Evolutionary conservation across 2,888 invertebrate species (phyloP).

Genomic region (Podotricha telesiphe): DNA sequence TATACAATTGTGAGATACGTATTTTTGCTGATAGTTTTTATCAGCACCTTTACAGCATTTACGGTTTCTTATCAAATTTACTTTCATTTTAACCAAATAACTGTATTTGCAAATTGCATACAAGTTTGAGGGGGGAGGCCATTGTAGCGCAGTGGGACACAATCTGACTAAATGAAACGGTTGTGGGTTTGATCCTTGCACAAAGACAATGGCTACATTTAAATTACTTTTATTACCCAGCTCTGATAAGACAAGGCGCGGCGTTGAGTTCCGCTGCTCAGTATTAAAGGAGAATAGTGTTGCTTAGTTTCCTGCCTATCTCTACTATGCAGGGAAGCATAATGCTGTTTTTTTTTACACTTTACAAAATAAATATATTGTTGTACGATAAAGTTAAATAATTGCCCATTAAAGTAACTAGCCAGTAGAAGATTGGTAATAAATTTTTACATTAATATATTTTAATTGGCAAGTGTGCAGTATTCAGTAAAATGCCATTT

Average conservation of each 20-base stretch:
- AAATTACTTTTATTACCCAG: neutral
- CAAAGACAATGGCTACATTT: neutral
- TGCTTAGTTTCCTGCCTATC: too few species aligned
- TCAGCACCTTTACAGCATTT: neutral
- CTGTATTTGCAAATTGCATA: neutral
- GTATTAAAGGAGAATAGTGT: too few species aligned
- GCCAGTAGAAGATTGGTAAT: neutral
- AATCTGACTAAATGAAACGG: neutral
- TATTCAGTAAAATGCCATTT: too few species aligned
- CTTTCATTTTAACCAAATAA: neutral
- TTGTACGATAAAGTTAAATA: neutral
- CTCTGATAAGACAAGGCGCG: neutral
- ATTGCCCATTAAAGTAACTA: neutral
- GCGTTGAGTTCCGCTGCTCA: too few species aligned
- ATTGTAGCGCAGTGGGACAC: too few species aligned
- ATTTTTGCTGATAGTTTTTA: neutral
- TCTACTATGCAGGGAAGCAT: too few species aligned
- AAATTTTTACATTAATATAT: neutral
- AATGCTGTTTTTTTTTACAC: too few species aligned
- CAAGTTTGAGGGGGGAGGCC: too few species aligned
- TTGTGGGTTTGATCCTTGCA: neutral
- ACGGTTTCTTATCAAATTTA: neutral
- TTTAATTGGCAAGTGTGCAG: neutral
- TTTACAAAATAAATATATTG: too few species aligned
- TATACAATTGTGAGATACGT: neutral